Evolutionary conservation across 2,797 vertebrate species (phyloP).

Genomic region (Trematomus bernacchii): DNA sequence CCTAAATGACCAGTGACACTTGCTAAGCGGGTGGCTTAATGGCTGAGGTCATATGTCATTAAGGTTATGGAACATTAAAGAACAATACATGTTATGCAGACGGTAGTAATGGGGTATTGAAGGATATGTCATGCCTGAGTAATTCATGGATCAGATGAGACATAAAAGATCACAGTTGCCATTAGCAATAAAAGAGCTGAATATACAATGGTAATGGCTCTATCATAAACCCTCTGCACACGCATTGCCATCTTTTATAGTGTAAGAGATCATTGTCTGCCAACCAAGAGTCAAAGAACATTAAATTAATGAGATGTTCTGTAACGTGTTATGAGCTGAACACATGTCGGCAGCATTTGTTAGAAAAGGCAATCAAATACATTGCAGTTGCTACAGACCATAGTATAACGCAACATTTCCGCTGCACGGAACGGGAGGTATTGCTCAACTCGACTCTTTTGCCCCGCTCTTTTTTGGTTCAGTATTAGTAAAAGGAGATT

Average conservation of each 20-base stretch:
- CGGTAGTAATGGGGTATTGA: conserved; percentile 57
- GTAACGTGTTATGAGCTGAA: conserved; percentile 23
- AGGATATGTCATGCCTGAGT: conserved; percentile 44
- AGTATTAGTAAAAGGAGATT: too few relatives aligned
- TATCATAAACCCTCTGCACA: conserved; percentile 35
- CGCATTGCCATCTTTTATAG: conserved; percentile 33
- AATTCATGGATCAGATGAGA: conserved; percentile 47
- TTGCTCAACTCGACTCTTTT: too few relatives aligned
- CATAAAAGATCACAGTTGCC: conserved; percentile 58
- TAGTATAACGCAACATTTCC: neutral
- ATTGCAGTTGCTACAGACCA: conserved; percentile 3
- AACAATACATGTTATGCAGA: conserved; percentile 52
- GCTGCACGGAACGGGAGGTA: too few relatives aligned
- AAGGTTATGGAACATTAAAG: conserved; percentile 72
- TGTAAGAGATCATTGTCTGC: conserved; percentile 15
- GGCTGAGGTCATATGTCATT: conserved; percentile 68
- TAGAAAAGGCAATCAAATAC: conserved; percentile 30
- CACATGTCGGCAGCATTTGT: conserved; percentile 24
- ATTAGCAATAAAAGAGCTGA: conserved; percentile 51
- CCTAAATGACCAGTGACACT: conserved; percentile 62
- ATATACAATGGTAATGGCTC: conserved; percentile 42
- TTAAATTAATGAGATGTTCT: conserved; percentile 29
- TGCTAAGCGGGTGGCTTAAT: conserved; percentile 64
- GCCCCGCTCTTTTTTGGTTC: too few relatives aligned
- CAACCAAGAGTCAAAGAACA: conserved; percentile 24